Base-by-base conservation (phyloP, 2,797 vertebrate species). In the Kryptolebias ocellatus region DNA sequence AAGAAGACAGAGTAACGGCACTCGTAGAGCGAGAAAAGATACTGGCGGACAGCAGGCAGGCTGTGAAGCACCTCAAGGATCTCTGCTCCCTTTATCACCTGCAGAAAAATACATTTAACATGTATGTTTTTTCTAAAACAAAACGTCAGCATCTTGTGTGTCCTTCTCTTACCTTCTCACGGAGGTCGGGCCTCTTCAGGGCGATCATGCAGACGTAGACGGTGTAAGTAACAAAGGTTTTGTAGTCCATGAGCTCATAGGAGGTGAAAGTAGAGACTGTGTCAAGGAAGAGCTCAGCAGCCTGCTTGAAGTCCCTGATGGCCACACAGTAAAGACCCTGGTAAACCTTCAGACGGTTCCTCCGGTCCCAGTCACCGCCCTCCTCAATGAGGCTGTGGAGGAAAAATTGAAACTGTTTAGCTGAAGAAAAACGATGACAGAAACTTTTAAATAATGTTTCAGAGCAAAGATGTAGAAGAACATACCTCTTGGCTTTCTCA, bases 191-290 rank as follows among this genome's bases (percentile, higher is more conserved):
- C 82, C 98, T 94, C 83, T 98, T 96, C 56, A 99, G 92, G 0
- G 98, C 98, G 1, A 99, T 99, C 98, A 99, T 98, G 92, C 98
- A 98, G 87, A 99, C 98, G 0, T 98, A 99, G 58, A 99, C 98
- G 0, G 97, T 99, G 75, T 98, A 98, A 0, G 98, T 99, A 60
- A 99, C 98, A 52, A 99, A 99, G 0, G 98, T 99, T 91, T 98
- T 98, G 91, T 99, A 99, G 92, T 99, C 98, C 98, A 99, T 99
- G 54, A 99, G 96, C 88, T 99, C 98, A 2, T 99, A 99, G 20
- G 98, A 99, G n/a, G 98, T 99, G 81, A 99, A 99, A 0, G 97
- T 99, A 2, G 98, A 99, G 17, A 99, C 98, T 0, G 98, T 98
- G 85, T 99, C 98, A 0, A 99, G 95, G 89, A 99, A 99, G 54